Percentiles rank a stretch among this genome's conserved stretches.
Conservation (phyloP, 37 sponge, comb jelly and placozoan genomes). For the Cliona cf. orientalis region DNA sequence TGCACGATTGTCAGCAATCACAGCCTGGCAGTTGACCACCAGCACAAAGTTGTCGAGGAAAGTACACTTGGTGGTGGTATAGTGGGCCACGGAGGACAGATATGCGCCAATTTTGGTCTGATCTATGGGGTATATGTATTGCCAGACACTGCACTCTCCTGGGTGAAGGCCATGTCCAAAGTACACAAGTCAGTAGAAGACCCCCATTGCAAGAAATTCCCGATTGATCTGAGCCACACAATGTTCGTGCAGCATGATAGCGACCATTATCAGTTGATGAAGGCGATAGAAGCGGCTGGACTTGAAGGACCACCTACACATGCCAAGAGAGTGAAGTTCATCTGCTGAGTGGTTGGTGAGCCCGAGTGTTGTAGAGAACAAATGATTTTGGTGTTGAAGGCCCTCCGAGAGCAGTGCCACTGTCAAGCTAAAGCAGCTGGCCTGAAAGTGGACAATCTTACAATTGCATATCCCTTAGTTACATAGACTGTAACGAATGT, state of each 20-base stretch:
- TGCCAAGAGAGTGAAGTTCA: constrained; percentile 37
- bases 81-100: too few species aligned
- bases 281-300: constrained; percentile 25
- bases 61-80: constrained; percentile 5
- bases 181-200: constrained; percentile 33
- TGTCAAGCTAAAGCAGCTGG: constrained; percentile 30
- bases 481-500: constrained; percentile 13
- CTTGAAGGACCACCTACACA: constrained; percentile 22
- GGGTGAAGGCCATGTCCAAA: constrained; percentile 44
- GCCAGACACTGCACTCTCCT: constrained; percentile 39
- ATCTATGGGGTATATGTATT: constrained; percentile 19
- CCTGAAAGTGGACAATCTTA: constrained; percentile 25
- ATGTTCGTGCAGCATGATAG: constrained; percentile 16
- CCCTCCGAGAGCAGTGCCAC: too few species aligned
- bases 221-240: constrained; percentile 25
- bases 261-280: not conserved
- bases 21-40: too few species aligned
- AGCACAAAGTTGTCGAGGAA: constrained; percentile 28
- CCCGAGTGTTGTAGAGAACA: constrained; percentile 29
- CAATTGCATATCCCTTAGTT: constrained; percentile 33
- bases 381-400: constrained; percentile 41
- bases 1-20: constrained; percentile 20
- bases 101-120: too few species aligned
- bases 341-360: constrained; percentile 51
- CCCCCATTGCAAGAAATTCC: constrained; percentile 24